These are phyloP conservation scores for Brevimyrus niger DNA, from an alignment of 2,113 vertebrate genomes.

Conservation along the genomic window DNA sequence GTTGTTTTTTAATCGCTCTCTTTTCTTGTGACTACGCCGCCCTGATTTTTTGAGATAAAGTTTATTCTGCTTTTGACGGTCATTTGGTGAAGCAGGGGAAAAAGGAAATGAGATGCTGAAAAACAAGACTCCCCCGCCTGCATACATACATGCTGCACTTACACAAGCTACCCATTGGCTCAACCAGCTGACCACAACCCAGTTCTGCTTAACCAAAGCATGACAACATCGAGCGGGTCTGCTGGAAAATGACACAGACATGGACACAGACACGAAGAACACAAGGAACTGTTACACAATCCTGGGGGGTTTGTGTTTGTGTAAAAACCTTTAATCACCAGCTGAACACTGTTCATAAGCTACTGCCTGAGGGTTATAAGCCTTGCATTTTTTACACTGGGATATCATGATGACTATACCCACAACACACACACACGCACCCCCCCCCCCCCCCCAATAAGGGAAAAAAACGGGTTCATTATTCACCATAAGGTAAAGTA, in stretches of 20 bases:
- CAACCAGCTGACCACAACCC: constrained; percentile 10
- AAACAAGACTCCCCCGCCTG: not conserved
- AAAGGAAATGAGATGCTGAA: not conserved
- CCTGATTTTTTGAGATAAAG: not conserved
- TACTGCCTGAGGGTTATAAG: not conserved
- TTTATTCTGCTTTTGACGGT: not conserved
- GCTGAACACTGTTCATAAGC: not conserved
- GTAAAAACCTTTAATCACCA: not conserved
- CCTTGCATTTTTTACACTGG: not conserved
- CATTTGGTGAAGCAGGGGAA: not conserved
- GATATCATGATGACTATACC: not conserved
- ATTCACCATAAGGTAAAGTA: no score
- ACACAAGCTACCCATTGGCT: not conserved
- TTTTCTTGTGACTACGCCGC: not conserved
- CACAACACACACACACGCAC: not conserved
- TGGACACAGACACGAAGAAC: not conserved
- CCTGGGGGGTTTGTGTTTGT: not conserved
- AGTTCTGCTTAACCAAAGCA: constrained; percentile 21
- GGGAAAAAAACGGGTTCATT: no score
- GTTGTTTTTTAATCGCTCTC: not conserved
- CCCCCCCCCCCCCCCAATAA: no score
- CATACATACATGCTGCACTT: not conserved
- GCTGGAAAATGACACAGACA: not conserved
- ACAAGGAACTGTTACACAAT: not conserved
- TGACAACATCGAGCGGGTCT: not conserved